Conservation (phyloP, 2,113 vertebrate genomes). For the Gracilinanus agilis region DNA sequence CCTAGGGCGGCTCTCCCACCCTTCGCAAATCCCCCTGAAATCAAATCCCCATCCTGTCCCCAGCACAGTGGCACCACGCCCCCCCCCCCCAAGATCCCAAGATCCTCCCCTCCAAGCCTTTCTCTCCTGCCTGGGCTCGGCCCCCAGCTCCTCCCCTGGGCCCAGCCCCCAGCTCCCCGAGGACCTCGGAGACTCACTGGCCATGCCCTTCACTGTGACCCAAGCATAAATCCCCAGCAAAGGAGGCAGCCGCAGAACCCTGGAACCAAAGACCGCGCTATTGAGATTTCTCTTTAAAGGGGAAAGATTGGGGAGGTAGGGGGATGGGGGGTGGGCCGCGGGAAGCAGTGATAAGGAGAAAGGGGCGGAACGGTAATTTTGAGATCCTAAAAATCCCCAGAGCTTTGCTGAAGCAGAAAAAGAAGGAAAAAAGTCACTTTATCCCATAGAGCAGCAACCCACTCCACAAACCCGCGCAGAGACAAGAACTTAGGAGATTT, state of each 20-base stretch:
- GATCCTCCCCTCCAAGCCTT: too few relatives aligned
- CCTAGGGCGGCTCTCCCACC: slow-evolving; percentile 65
- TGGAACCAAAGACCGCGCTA: slow-evolving; percentile 58
- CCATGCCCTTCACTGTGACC: slow-evolving; percentile 77
- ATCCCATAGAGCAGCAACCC: too few relatives aligned
- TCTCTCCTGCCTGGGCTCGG: neutral
- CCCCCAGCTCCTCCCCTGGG: slow-evolving; percentile 37
- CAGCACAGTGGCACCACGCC: slow-evolving; percentile 56
- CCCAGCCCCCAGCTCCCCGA: slow-evolving; percentile 43
- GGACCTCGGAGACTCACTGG: slow-evolving; percentile 37
- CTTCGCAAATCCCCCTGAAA: slow-evolving; percentile 80
- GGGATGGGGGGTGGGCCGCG: neutral
- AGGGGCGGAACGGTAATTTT: accelerated
- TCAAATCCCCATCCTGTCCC: slow-evolving; percentile 74
- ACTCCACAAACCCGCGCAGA: neutral
- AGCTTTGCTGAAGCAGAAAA: neutral
- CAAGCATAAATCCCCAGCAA: slow-evolving; percentile 77
- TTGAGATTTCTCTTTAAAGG: slow-evolving; percentile 47
- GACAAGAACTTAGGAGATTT: neutral
- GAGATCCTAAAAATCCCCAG: neutral
- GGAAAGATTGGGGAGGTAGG: neutral
- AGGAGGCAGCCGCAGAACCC: slow-evolving; percentile 72
- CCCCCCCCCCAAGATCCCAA: slow-evolving; percentile 58
- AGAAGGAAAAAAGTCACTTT: neutral
- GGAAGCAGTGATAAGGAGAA: neutral